phyloP scores from a whole-genome alignment of 1,140 invertebrate genomes.

The Diplogasteroides magnus region DNA sequence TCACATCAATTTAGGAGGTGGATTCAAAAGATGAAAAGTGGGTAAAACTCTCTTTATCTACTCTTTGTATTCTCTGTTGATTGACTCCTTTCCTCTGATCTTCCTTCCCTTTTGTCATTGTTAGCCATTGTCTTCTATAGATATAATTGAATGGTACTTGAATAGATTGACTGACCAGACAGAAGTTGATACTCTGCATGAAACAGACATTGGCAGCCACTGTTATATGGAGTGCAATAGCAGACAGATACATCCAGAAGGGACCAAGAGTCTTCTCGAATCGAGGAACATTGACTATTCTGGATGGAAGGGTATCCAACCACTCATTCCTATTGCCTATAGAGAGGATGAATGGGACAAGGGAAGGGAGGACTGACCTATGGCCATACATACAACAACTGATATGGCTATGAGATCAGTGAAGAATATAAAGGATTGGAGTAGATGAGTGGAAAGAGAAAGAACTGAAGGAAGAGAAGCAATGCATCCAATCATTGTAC shows the following conservation, averaged over 20 bases:
- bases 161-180: neutral
- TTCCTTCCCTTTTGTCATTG: too few species aligned
- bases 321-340: slow-evolving; percentile 9
- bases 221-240: slow-evolving; percentile 29
- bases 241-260: slow-evolving; percentile 32
- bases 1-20: too few species aligned
- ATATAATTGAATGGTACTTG: too few species aligned
- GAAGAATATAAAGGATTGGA: slow-evolving; percentile 8
- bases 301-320: neutral
- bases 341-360: slow-evolving; percentile 4
- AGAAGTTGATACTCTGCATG: slow-evolving; percentile 14
- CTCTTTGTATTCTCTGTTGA: too few species aligned
- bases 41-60: too few species aligned
- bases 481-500: neutral
- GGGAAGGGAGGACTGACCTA: slow-evolving; percentile 11
- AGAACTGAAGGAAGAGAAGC: neutral
- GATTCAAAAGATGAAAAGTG: too few species aligned
- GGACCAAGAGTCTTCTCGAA: slow-evolving; percentile 21
- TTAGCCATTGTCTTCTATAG: too few species aligned
- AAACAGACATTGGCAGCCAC: slow-evolving; percentile 29
- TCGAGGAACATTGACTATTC: neutral
- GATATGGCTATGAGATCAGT: slow-evolving; percentile 17
- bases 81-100: too few species aligned
- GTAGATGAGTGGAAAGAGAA: neutral
- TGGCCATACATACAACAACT: slow-evolving; percentile 19